Evolutionary conservation across 2,888 invertebrate species (phyloP).

Genomic region (Diachrysia chrysitis): DNA sequence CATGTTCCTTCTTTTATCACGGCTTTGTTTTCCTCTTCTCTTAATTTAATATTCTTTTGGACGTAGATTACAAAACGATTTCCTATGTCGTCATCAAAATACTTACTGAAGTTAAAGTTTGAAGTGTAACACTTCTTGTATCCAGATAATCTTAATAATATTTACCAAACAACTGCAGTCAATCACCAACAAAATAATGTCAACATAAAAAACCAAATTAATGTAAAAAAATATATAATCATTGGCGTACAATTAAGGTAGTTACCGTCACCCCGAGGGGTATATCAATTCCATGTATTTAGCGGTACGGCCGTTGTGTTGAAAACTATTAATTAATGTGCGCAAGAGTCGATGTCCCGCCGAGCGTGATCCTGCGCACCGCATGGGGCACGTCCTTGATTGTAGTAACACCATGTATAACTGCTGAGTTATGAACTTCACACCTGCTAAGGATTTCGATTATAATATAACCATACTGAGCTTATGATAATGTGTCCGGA

Average conservation of each 20-base stretch:
- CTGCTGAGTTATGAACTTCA: constrained; percentile 47
- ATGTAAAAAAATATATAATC: constrained; percentile 56
- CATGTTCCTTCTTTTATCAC: no score
- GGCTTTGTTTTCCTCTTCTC: no score
- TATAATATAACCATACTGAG: constrained; percentile 27
- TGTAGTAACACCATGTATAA: constrained; percentile 62
- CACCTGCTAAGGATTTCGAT: constrained; percentile 51
- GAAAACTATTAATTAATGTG: constrained; percentile 78
- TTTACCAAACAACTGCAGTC: constrained; percentile 18
- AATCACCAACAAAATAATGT: constrained; percentile 36
- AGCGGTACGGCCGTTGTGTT: constrained; percentile 64
- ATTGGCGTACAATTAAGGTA: constrained; percentile 66
- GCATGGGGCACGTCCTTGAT: constrained; percentile 72
- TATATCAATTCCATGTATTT: constrained; percentile 65
- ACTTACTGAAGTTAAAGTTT: no score
- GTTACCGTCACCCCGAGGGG: constrained; percentile 74
- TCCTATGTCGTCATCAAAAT: no score
- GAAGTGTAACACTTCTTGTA: no score
- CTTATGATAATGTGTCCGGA: constrained; percentile 19
- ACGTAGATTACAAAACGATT: no score
- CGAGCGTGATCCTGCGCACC: constrained; percentile 70
- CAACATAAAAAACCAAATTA: constrained; percentile 54
- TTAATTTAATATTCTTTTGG: no score
- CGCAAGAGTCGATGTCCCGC: constrained; percentile 71
- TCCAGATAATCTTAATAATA: background rate